These are phyloP conservation scores for Prionchulus punctatus DNA, from an alignment of 2,888 invertebrate genomes.

Conservation along the genomic window DNA sequence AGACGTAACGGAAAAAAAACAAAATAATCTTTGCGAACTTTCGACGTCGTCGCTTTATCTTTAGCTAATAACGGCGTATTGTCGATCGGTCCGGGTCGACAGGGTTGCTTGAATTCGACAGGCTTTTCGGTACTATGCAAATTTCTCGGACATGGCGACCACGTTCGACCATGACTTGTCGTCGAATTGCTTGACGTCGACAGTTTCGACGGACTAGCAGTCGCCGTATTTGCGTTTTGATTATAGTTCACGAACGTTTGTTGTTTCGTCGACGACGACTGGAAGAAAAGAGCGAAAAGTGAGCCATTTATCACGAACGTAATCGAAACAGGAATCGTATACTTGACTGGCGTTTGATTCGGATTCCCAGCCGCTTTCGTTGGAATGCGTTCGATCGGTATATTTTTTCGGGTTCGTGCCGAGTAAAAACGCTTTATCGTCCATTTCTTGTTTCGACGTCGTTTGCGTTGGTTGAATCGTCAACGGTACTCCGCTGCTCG, in stretches of 20 bases:
- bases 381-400: not conserved
- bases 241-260: too few species aligned
- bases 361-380: not conserved
- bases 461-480: too few species aligned
- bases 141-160: conserved; percentile 9
- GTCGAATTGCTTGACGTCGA: not conserved
- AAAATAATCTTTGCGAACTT: not conserved
- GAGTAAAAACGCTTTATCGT: not conserved
- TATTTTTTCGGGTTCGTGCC: not conserved
- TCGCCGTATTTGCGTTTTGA: too few species aligned
- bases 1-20: not conserved
- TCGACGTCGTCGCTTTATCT: conserved; percentile 32
- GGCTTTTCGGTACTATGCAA: not conserved
- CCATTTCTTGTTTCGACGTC: too few species aligned
- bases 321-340: not conserved
- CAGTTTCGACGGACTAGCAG: not conserved
- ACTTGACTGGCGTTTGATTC: not conserved
- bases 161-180: too few species aligned
- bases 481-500: too few species aligned
- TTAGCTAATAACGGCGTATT: conserved; percentile 53
- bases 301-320: not conserved
- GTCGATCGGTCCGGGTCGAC: conserved; percentile 55
- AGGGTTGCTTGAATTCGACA: conserved; percentile 1
- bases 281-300: not conserved
- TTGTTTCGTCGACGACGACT: not conserved